A percentile compares a stretch with the other conserved stretches of the same genome.
phyloP scores from a whole-genome alignment of 1,140 invertebrate species.

The Bombus waltoni region DNA sequence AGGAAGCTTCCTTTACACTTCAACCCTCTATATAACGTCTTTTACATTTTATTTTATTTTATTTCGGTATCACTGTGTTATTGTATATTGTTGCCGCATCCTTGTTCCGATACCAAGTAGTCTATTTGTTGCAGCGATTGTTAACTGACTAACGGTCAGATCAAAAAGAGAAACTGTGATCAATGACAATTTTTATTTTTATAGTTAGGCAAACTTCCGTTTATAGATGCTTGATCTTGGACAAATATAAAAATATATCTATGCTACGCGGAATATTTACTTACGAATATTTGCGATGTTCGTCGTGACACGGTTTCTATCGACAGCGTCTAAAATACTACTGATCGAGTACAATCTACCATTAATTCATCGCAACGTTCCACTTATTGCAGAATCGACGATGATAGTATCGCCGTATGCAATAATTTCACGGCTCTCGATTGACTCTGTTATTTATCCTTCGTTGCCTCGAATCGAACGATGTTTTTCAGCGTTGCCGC shows the following conservation, averaged over 20 bases:
- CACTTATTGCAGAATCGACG: not conserved
- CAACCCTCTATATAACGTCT: too few relatives aligned
- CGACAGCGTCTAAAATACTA: too few relatives aligned
- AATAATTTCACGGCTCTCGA: not conserved
- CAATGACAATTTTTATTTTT: not conserved
- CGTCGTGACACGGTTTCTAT: not conserved
- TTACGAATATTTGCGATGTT: not conserved
- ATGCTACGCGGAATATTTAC: not conserved
- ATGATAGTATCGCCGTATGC: not conserved
- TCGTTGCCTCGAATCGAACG: not conserved
- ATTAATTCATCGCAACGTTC: not conserved
- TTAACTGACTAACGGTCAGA: not conserved
- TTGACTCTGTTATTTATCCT: not conserved
- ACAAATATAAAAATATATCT: too few relatives aligned
- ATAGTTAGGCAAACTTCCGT: not conserved
- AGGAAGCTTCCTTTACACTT: too few relatives aligned
- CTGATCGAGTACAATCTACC: not conserved
- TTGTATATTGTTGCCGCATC: too few relatives aligned
- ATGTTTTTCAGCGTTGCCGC: not conserved
- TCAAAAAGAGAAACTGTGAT: too few relatives aligned
- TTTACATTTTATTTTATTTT: too few relatives aligned
- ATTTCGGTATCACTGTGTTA: too few relatives aligned
- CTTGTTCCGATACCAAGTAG: too few relatives aligned
- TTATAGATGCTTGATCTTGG: not conserved
- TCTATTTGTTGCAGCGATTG: too few relatives aligned